A percentile compares a stretch with the other conserved stretches of the same genome.
Conservation (phyloP, 2,797 vertebrate species). For the Lacerta viridis region DNA sequence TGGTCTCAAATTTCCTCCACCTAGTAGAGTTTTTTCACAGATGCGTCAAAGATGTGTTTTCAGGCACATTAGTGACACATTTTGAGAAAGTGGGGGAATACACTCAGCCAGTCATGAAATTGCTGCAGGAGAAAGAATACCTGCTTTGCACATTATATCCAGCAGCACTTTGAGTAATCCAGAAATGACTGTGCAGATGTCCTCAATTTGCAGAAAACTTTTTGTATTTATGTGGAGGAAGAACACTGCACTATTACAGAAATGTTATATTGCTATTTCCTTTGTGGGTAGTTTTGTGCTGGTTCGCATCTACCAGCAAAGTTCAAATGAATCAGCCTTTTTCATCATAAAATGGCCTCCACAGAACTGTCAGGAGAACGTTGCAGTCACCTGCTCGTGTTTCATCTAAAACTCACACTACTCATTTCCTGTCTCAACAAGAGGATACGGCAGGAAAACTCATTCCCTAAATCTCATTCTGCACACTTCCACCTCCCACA, state of each 20-base stretch:
- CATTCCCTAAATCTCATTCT: constrained; percentile 24
- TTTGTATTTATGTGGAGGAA: constrained; percentile 8
- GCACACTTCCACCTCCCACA: constrained; percentile 20
- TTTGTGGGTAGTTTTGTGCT: constrained; percentile 35
- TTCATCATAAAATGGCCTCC: constrained; percentile 44
- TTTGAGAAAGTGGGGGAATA: neutral
- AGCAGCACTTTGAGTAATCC: neutral
- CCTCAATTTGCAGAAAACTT: constrained; percentile 15
- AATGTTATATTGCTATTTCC: constrained; percentile 39
- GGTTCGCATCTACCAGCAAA: constrained; percentile 19
- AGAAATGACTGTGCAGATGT: neutral
- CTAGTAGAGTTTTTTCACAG: constrained; percentile 32
- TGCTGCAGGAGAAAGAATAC: neutral
- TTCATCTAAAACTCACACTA: constrained; percentile 49
- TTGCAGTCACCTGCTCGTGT: constrained; percentile 35
- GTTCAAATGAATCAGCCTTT: constrained; percentile 13
- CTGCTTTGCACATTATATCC: neutral
- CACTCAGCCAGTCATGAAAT: constrained; percentile 8
- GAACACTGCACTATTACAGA: constrained; percentile 6
- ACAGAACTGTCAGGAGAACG: constrained; percentile 30
- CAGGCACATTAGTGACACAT: neutral
- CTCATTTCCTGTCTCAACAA: constrained; percentile 38
- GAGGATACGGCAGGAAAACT: constrained; percentile 39
- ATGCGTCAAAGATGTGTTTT: constrained; percentile 14
- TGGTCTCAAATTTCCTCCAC: neutral